phyloP scores from a whole-genome alignment of 2,888 invertebrate genomes.

The Griposia aprilina region DNA sequence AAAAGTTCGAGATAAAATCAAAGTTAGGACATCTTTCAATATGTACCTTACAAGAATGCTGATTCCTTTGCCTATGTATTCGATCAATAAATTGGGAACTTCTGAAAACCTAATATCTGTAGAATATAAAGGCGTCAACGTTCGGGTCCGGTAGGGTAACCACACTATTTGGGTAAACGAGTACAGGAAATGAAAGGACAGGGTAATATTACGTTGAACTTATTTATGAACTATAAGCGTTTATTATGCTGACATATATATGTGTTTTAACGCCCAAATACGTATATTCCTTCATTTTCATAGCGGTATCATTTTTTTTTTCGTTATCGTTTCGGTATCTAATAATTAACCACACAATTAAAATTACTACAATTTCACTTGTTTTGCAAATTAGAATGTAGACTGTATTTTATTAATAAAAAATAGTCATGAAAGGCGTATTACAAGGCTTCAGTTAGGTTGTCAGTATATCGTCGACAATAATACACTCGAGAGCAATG shows the following conservation, averaged over 20 bases:
- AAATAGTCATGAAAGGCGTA: background rate
- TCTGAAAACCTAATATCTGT: constrained; percentile 66
- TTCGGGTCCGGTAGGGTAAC: constrained; percentile 51
- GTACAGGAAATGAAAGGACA: constrained; percentile 58
- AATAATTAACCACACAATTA: background rate
- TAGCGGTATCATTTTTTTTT: background rate
- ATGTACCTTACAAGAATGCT: constrained; percentile 56
- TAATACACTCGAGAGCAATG: no score
- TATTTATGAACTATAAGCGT: constrained; percentile 2
- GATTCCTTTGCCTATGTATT: constrained; percentile 55
- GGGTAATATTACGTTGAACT: constrained; percentile 26
- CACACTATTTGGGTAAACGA: constrained; percentile 25
- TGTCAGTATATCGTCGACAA: no score
- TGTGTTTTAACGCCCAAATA: background rate
- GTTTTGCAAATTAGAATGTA: no score
- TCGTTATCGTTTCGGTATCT: no score
- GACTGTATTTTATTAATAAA: no score
- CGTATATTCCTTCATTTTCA: background rate
- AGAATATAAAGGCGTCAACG: constrained; percentile 62
- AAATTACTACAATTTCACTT: background rate
- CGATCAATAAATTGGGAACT: constrained; percentile 69
- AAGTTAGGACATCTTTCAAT: constrained; percentile 53
- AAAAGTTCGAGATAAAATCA: constrained; percentile 53
- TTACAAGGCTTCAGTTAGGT: background rate
- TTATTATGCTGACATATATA: background rate